phyloP scores from a whole-genome alignment of 1,140 invertebrate species.

The Temnothorax nylanderi region DNA sequence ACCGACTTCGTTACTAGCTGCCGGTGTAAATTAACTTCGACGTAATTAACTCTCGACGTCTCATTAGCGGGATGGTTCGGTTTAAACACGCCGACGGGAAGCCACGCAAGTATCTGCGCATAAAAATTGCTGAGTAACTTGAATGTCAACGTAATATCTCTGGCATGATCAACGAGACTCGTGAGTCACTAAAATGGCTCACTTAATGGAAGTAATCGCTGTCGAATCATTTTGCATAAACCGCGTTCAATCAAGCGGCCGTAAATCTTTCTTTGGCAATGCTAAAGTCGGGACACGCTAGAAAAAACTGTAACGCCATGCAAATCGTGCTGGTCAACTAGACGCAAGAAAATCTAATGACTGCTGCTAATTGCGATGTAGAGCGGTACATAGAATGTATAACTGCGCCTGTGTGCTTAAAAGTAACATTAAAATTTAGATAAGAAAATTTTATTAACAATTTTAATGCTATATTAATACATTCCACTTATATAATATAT shows the following conservation, averaged over 20 bases:
- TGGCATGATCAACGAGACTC: not conserved
- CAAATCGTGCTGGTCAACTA: not conserved
- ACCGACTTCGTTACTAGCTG: not conserved
- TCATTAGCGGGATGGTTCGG: not conserved
- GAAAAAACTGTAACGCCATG: constrained; percentile 1
- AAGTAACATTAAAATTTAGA: not conserved
- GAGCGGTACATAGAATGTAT: not conserved
- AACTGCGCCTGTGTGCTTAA: not conserved
- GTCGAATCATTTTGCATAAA: constrained; percentile 34
- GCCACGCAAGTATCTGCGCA: not conserved
- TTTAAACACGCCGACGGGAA: not conserved
- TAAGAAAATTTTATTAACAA: constrained; percentile 29
- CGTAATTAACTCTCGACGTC: not conserved
- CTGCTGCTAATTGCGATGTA: not conserved
- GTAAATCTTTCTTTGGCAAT: constrained; percentile 24
- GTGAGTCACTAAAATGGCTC: constrained; percentile 24
- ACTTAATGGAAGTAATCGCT: constrained; percentile 10
- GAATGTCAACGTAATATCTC: constrained; percentile 24
- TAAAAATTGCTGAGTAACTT: constrained; percentile 21
- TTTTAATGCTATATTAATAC: not conserved
- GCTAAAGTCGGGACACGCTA: not conserved
- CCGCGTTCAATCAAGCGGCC: not conserved
- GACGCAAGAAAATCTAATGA: not conserved
- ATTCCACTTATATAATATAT: constrained; percentile 10
- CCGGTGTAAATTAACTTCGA: not conserved